Evolutionary conservation across 2,888 invertebrate species (phyloP), one percentile per base, ranked within the genome.

Genomic region (Gymnoscelis rufifasciata): DNA sequence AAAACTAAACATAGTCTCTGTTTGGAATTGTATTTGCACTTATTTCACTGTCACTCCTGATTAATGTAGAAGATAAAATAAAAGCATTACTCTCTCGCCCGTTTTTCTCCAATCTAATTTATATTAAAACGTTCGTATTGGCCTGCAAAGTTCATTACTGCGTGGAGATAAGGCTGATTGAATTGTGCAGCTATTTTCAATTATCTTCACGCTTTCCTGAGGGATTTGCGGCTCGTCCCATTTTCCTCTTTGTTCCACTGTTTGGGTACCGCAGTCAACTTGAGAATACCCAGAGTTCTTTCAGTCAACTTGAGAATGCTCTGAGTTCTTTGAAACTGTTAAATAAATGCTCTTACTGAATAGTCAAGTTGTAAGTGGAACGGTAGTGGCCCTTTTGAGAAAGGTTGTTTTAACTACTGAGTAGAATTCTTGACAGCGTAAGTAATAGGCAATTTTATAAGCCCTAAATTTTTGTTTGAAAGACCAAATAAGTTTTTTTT

Each of bases 181-280:
- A 58, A 66, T 69, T 64, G 47, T 51, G 45, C 64, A 66, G 60
- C 65, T 54, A 64, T 67, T 68, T 71, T 66, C 72, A 74, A 77
- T 77, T 75, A 76, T 71, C 57, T 45, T 42, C 47, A 45, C 43
- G 40, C 38, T 12, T 23, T 49, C 43, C 44, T 43, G 19, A 24
- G 44, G 49, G 44, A 31, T 44, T 47, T 42, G 38, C 33, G 42
- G 38, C 38, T 28, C 28, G 35, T 39, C 33, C 38, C 52, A 43
- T 40, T 40, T 47, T 43, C 38, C 43, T 47, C 44, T 47, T 51
- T 54, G 51, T 47, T 42, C 23, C 7, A 33, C 31, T 5, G 13
- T 13, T 13, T 13, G 43, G 27, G 45, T 44, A 38, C 49, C 38
- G 44, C 33, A 33, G 31, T 12, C 7, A 0, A 8, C 7, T 11